phyloP scores from a whole-genome alignment of 2,797 vertebrate genomes.

The Gobio occitaniae region DNA sequence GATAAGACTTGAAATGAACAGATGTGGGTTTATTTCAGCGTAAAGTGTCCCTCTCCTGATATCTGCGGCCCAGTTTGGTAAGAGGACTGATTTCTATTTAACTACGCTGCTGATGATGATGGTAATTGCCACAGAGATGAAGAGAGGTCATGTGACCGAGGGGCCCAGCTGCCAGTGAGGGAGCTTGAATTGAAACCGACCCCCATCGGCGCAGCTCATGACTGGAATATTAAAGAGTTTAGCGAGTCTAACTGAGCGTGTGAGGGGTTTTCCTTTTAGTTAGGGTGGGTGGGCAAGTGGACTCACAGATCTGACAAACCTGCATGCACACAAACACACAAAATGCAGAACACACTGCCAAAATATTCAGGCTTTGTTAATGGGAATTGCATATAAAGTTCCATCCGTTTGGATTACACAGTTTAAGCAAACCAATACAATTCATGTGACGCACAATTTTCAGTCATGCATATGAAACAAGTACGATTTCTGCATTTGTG shows the following conservation, averaged over 20 bases:
- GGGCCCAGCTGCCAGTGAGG: slow-evolving; percentile 46
- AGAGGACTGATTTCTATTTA: slow-evolving; percentile 17
- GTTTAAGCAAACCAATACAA: no score
- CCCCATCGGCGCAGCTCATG: slow-evolving; percentile 31
- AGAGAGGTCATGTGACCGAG: slow-evolving; percentile 56
- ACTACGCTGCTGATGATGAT: slow-evolving; percentile 30
- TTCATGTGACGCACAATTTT: no score
- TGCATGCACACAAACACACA: background rate
- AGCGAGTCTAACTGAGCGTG: slow-evolving; percentile 41
- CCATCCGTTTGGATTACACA: no score
- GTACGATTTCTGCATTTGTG: no score
- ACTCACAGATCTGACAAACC: background rate
- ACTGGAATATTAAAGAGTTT: slow-evolving; percentile 55
- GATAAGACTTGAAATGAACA: slow-evolving; percentile 1
- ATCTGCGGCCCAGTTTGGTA: background rate
- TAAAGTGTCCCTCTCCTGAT: background rate
- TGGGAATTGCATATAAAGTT: no score
- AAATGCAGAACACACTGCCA: no score
- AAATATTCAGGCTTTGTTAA: no score
- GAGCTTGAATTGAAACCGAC: slow-evolving; percentile 37
- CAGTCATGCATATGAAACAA: no score
- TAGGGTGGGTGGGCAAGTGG: background rate
- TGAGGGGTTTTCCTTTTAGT: slow-evolving; percentile 8
- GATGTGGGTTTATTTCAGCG: slow-evolving; percentile 15
- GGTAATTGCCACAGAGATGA: slow-evolving; percentile 47